Evolutionary conservation across 1,140 invertebrate species (phyloP), one percentile per base, ranked within the genome.

Genomic region (Drosophila truncata): DNA sequence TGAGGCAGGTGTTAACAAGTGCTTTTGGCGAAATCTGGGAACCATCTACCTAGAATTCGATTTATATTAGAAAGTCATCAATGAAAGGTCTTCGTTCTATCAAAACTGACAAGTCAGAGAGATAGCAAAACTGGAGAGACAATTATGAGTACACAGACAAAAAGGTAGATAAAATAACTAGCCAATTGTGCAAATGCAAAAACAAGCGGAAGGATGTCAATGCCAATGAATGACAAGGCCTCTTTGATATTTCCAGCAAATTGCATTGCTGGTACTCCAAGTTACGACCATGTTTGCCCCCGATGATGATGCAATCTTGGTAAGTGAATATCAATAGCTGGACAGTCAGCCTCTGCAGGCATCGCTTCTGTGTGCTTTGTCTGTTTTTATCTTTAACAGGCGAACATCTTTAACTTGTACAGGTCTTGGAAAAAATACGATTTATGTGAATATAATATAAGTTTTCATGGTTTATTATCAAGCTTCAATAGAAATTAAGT

Each of bases 131-230:
- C 55, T n/a, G 14, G 20, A 9, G n/a, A 41, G 33, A 29, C 42
- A 18, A n/a, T 49, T 49, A 58, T 70, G 29, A 49, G 66, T 23
- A 49, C 33, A 20, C n/a, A 7, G n/a, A 39, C 11, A 7, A 25
- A n/a, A 18, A 20, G 2, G 23, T 8, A 57, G 31, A 37, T 47
- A 27, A 31, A 33, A 59, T n/a, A 33, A 35, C 42, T 18, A 6
- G 66, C 65, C 65, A 72, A 73, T 73, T 60, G 67, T 42, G 65
- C 54, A 72, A 72, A 50, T 73, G 54, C 33, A 35, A 73, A 73
- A 72, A 42, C 35, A 35, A 59, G 41, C 31, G 35, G 44, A 46
- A 57, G 41, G 57, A 66, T 66, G 62, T 58, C 50, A 64, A 57
- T 64, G 62, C 18, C 50, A 20, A 16, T 37, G 69, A 66, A 29